Evolutionary conservation across 2,113 vertebrate species (phyloP), one percentile per base, ranked within the genome.

Genomic region (Colinus virginianus): DNA sequence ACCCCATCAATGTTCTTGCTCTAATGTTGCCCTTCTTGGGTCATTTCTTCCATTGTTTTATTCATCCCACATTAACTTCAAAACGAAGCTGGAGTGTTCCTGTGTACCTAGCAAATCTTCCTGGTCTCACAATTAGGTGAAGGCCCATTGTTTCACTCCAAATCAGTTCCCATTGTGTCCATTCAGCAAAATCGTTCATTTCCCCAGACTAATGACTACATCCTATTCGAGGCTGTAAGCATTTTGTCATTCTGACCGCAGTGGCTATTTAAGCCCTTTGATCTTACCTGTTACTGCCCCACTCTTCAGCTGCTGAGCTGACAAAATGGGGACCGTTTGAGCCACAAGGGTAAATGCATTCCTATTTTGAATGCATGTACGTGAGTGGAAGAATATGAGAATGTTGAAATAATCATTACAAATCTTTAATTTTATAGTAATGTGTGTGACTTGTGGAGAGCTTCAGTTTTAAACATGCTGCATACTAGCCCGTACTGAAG

Each of bases 41-140:
- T 98, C 97, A 97, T 95, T 84, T 97, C 93, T 95, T 79, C 96
- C 96, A 97, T 98, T 98, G 97, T 98, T 95, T 97, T 92, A 88
- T 90, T 97, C 63, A 92, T 97, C 95, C 96, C 91, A 84, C 97
- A 97, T 98, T 98, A 98, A 98, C 98, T 98, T 97, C 97, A 85
- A 94, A 98, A 97, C 91, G 90, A 97, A 96, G 94, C 97, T 95
- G 87, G 92, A 96, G 90, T 94, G 86, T 95, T 95, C 95, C 95
- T 96, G 96, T 97, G 96, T 97, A 97, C 96, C 95, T 97, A 95
- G 95, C 97, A 97, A 96, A 97, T 97, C 97, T 96, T 97, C 93
- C 96, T 95, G 96, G 91, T 97, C 97, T 96, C 93, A 86, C 91
- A 93, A 79, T 96, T 95, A 96, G 97, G 97, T 96, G 97, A 94